Evolutionary conservation across 2,888 invertebrate species (phyloP), one percentile per base, ranked within the genome.

Genomic region (Plebejus argus): DNA sequence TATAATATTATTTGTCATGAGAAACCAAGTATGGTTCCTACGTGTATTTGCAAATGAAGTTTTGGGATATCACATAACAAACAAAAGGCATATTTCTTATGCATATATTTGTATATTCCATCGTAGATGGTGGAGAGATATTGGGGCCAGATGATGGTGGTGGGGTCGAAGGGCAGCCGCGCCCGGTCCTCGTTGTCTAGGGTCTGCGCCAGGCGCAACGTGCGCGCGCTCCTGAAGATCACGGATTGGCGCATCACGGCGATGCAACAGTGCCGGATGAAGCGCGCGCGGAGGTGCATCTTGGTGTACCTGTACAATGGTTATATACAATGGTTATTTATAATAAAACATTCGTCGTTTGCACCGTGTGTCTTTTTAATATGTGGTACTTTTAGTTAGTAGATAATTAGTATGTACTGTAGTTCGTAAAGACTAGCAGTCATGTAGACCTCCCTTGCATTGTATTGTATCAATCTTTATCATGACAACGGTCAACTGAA

Each of bases 171-270:
- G 83, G 96, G 95, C 88, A 98, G 98, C 76, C 94, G 95, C 86
- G 95, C 93, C 76, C 95, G 95, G 88, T 98, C 98, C 72, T 91
- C 90, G 58, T 94, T 92, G 83, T 94, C 95, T 81, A 96, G 90
- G 75, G 91, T 90, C 71, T 94, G 89, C 80, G 95, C 95, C 79
- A 98, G 90, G 53, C 91, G 91, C 81, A 95, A 91, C 4, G 96
- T 96, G 83, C 96, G 96, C 80, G 95, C 95, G 82, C 97, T 96
- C 83, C 96, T 95, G 90, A 98, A 97, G 83, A 95, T 94, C 97
- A 98, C 98, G 83, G 97, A 96, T 83, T 96, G 95, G 76, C 95
- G 96, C 70, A 97, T 96, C 90, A 98, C 98, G 88, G 96, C 97
- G 84, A 96, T 96, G 84, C 98, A 4, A 2, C 80, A 3, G 10